Evolutionary conservation across 2,113 vertebrate genomes (phyloP).

Genomic region (Columba janthina): DNA sequence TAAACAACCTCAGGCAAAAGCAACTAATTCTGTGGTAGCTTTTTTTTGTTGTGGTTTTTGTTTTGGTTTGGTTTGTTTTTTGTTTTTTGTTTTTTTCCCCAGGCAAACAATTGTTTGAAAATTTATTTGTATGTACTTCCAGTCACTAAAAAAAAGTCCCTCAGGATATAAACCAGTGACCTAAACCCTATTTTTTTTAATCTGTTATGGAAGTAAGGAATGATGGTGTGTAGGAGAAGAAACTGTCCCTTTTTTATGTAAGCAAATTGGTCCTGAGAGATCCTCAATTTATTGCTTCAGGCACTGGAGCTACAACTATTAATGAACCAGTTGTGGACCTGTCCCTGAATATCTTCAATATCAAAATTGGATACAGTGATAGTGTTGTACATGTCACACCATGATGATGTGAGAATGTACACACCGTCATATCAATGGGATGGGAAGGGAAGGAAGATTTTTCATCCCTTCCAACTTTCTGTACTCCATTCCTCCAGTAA

Average conservation of each 20-base stretch:
- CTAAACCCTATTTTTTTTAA: not conserved
- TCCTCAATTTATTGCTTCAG: not conserved
- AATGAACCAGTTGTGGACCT: not conserved
- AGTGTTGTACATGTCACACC: not conserved
- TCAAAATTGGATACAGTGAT: not conserved
- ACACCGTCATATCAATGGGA: rapidly evolving
- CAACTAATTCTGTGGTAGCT: not conserved
- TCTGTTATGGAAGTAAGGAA: not conserved
- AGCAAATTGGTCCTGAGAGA: not conserved
- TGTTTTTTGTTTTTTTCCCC: not conserved
- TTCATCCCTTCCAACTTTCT: not conserved
- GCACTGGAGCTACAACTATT: not conserved
- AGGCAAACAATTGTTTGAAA: not conserved
- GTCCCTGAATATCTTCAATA: not conserved
- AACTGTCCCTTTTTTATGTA: not conserved
- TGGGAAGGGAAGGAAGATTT: not conserved
- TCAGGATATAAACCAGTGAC: not conserved
- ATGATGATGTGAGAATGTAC: not conserved
- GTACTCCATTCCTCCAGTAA: not conserved
- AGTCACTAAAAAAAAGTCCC: not conserved
- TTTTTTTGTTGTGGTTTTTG: not conserved
- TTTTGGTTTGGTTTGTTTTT: not conserved
- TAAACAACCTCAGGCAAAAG: not conserved
- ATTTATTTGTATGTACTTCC: not conserved
- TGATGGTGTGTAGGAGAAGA: not conserved